Percentiles rank a stretch among this genome's conserved stretches.
Conservation (phyloP, 2,113 vertebrate species). For the Cebidichthys violaceus region DNA sequence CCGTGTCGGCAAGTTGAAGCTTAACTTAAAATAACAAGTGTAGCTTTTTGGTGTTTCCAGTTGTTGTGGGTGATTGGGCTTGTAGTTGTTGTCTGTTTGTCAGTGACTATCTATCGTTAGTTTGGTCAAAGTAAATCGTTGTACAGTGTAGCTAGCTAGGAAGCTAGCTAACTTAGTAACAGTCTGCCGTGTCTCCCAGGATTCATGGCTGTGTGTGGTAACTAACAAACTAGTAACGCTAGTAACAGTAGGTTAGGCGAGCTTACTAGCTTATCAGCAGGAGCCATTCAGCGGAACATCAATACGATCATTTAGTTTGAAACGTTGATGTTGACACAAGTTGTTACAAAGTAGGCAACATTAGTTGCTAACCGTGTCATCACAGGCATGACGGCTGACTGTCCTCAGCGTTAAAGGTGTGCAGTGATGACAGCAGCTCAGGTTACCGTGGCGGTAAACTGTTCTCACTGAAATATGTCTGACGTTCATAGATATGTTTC, state of each 20-base stretch:
- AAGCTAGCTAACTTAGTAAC: conserved; percentile 55
- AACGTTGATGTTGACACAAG: conserved; percentile 12
- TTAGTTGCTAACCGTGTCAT: conserved; percentile 26
- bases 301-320: background rate
- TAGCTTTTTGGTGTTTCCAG: too few species aligned
- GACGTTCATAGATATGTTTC: too few species aligned
- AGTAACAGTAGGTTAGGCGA: background rate
- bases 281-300: background rate
- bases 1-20: conserved; percentile 9
- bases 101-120: background rate
- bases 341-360: conserved; percentile 24
- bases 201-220: conserved; percentile 26
- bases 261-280: too few species aligned
- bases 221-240: conserved; percentile 16
- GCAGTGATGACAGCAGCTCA: background rate
- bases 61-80: background rate
- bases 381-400: background rate
- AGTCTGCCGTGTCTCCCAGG: conserved; percentile 30
- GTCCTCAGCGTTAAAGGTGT: background rate
- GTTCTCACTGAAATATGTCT: background rate
- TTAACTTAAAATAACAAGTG: conserved; percentile 30
- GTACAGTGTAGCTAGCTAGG: conserved; percentile 47
- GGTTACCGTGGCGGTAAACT: background rate
- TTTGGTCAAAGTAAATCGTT: conserved; percentile 37
- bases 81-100: background rate